phyloP scores from a whole-genome alignment of 2,113 vertebrate genomes.

The Eclectus roratus region DNA sequence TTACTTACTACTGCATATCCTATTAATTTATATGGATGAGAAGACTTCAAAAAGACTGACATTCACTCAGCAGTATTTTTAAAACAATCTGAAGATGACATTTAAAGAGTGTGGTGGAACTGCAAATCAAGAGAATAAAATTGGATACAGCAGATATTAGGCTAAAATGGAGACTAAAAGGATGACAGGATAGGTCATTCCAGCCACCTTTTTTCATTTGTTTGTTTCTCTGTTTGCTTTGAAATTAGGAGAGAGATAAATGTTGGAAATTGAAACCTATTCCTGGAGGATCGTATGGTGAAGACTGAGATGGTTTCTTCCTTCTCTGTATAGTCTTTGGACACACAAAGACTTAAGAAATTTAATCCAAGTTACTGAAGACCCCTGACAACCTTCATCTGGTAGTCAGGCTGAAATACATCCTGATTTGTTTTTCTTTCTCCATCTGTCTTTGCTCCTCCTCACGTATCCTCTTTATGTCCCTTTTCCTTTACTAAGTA shows the following conservation, averaged over 20 bases:
- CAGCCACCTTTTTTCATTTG: rapidly evolving
- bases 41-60: not conserved
- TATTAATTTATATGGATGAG: not conserved
- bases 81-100: not conserved
- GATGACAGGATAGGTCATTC: not conserved
- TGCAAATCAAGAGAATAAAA: not conserved
- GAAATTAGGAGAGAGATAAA: not conserved
- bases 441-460: not conserved
- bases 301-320: not conserved
- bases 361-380: not conserved
- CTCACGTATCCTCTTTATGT: not conserved
- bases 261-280: not conserved
- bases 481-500: not conserved
- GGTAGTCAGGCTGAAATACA: not conserved
- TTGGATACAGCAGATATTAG: not conserved
- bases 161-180: not conserved
- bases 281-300: not conserved
- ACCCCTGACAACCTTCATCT: not conserved
- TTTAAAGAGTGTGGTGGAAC: not conserved
- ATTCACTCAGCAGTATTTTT: not conserved
- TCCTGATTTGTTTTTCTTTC: not conserved
- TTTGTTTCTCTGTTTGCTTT: not conserved
- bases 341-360: not conserved
- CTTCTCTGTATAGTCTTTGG: not conserved
- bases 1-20: not conserved